Base-by-base conservation (phyloP, 53 echinoderm and acorn worm species). In the Echinometra lucunter region DNA sequence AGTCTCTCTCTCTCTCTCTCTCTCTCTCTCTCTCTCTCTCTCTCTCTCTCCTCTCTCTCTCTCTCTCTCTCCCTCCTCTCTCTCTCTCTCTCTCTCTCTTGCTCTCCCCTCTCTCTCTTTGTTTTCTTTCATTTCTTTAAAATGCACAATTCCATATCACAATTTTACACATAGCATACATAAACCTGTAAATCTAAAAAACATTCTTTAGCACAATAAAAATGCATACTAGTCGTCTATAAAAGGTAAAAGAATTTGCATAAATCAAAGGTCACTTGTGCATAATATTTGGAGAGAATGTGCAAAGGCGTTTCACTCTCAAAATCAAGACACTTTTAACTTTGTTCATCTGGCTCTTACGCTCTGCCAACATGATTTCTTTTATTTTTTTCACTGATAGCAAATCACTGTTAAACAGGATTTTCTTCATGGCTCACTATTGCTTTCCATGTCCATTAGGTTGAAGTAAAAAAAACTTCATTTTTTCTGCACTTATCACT, bases 251-350 rank as follows among this genome's bases (percentile, higher is more conserved):
- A 45, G 45, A 49, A 49, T n/a, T 85, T 85, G 85, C 85, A 85
- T 85, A 12, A 45, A 47, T 11, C 18, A 49, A 85, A 85, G 85
- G 85, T 85, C 85, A 85, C 85, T 85, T 85, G 85, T 85, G 85
- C 85, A 85, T 44, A 25, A 25, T 74, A 47, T 85, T n/a, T 49
- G 85, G 49, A 85, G 47, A 85, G 2, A 85, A 85, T 1, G 85
- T 85, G 85, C 85, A 28, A 58, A 85, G 81, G 85, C 85, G 49
- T 85, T 45, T 83, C 49, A 47, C 25, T 85, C 44, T 81, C 44
- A 81, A 49, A 85, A 85, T 47, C 49, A 47, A 47, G 47, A 85
- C 85, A 85, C 49, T 85, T 53, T 85, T 13, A 30, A 35, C 34
- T 44, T 85, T 49, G 49, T 85, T 47, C 47, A 0, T 85, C 85